A percentile compares a stretch with the other conserved stretches of the same genome.
phyloP scores from a whole-genome alignment of 1,140 invertebrate species.

The Oncopeltus fasciatus region DNA sequence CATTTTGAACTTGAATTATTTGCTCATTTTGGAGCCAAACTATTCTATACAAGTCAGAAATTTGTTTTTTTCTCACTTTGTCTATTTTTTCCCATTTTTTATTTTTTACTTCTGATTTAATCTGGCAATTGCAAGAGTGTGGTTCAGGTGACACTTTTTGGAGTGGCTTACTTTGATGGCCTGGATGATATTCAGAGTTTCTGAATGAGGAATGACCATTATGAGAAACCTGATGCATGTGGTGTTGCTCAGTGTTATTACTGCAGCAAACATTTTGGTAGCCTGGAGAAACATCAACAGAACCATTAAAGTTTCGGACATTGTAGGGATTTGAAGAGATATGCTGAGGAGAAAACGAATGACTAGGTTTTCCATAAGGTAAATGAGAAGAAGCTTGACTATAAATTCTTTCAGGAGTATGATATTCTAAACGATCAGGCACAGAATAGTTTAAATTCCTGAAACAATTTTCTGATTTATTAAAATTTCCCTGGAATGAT shows the following conservation, averaged over 20 bases:
- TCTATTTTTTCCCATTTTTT: not conserved
- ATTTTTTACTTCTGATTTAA: not conserved
- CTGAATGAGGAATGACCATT: not conserved
- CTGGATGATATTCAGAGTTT: not conserved
- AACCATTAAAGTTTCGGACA: too few relatives aligned
- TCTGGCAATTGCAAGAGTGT: not conserved
- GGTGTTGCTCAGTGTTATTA: too few relatives aligned
- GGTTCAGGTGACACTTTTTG: not conserved
- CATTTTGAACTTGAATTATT: not conserved
- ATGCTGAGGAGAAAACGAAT: not conserved
- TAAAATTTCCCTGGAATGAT: not conserved
- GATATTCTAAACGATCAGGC: not conserved
- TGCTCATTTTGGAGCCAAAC: conserved; percentile 4
- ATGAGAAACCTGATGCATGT: too few relatives aligned
- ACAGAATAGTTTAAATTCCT: not conserved
- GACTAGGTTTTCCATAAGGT: not conserved
- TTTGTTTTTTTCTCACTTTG: not conserved
- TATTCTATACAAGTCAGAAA: conserved; percentile 1
- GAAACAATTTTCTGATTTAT: not conserved
- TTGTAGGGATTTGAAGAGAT: not conserved
- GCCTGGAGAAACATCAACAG: not conserved
- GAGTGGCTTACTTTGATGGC: not conserved
- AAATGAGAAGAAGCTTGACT: too few relatives aligned
- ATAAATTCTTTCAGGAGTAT: not conserved
- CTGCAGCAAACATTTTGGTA: not conserved